Evolutionary conservation across 2,113 vertebrate species (phyloP), one percentile per base, ranked within the genome.

Genomic region (Serilophus lunatus): DNA sequence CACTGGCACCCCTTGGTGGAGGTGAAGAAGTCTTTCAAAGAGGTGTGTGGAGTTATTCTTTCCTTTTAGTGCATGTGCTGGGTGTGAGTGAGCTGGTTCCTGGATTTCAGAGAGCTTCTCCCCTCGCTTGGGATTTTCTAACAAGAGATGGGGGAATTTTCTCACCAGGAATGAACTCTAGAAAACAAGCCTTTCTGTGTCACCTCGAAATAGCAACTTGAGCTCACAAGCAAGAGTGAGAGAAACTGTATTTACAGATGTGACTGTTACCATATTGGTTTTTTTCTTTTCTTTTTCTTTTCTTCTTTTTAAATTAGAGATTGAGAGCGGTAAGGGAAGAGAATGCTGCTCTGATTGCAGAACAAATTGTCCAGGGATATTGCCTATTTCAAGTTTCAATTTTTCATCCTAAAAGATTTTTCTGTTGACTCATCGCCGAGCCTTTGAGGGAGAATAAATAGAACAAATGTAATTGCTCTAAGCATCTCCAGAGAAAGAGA

Each of bases 1-100:
- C 99, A 99, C 96, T 99, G 99, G 99, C 99, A 99, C 96, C 98
- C 98, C 44, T 97, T 99, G 94, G 98, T 98, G 98, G 99, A 99
- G 98, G 98, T 98, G 90, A 99, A 99, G 98, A 99, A 99, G 84
- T 99, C 99, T 59, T 99, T 99, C 97, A 99, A 99, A 96, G 99
- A 99, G 99, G 99, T 99, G 94, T 18, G 98, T 98, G 95, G 91
- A 72, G 59, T 26, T 51, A 1, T 69, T 69, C 38, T 87, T 60
- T 35, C 57, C 61, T 70, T 35, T 9, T n/a, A 18, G 42, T 9
- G 95, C 90, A 42, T 36, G 86, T 3, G 6, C 70, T 44, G 63
- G 33, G 93, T 35, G 38, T 66, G 96, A 23, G 56, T 14, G 70
- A 49, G 53, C 53, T 61, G 86, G 82, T 74, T 90, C 45, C 54